Base-by-base conservation (phyloP, 2,888 invertebrate genomes). In the Lysandra coridon region DNA sequence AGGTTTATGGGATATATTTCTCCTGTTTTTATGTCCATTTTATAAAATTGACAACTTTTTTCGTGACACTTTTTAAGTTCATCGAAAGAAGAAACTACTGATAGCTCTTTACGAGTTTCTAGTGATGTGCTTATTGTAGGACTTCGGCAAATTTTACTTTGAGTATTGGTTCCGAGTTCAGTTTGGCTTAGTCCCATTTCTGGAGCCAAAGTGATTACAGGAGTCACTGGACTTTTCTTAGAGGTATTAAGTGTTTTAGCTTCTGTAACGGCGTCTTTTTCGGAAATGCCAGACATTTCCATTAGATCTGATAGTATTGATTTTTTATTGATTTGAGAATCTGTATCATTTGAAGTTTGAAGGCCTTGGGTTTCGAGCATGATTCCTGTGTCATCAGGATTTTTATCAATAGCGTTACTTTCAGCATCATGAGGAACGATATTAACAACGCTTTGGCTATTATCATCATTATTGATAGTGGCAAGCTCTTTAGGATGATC, bases 281-380 rank as follows among this genome's bases (percentile, higher is more conserved):
- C 85, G 14, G 89, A 88, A 84, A 94, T 94, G 12, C 94, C 94
- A 12, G 94, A 94, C 92, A 94, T 92, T 87, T 91, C 90, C 94
- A 94, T 94, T 81, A 94, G 87, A 84, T 94, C 93, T 0, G 93
- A 93, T 53, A 94, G 81, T 82, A 94, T 87, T 75, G 90, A 87
- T 83, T 92, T 82, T 80, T 83, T 81, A 10, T 73, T 69, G 53
- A 14, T 73, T 30, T 73, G 73, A 73, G 37, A 10, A 23, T 33
- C 49, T 33, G 40, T 37, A 57, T 78, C 57, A 57, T 33, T 37
- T 5, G 53, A 37, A 37, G 12, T n/a, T 62, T 78, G 30, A 30
- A 40, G 4, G 14, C 7, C 12, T 30, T 64, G 37, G 40, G 7
- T 5, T 40, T 78, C 69, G 44, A 17, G 49, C n/a, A 10, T 44